A percentile compares a stretch with the other conserved stretches of the same genome.
Conservation (phyloP, 2,888 invertebrate species). For the Orthosia gothica region DNA sequence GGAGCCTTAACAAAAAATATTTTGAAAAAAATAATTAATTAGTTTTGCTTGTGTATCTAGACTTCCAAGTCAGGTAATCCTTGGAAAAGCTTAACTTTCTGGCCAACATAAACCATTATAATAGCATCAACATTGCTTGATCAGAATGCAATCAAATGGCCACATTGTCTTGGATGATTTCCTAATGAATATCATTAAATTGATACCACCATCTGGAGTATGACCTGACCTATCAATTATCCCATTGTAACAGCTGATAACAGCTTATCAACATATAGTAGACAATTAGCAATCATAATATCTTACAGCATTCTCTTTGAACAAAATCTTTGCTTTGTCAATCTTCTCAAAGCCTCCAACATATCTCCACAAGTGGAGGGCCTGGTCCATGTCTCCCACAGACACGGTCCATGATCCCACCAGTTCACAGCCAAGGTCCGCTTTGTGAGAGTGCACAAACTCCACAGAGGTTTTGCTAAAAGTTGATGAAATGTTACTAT, state of each 20-base stretch:
- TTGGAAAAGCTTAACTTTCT: neutral
- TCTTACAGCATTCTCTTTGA: constrained; percentile 93
- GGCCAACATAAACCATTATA: neutral
- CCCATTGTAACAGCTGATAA: neutral
- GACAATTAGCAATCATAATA: constrained; percentile 2
- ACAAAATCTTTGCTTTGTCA: constrained; percentile 94
- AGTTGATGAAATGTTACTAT: constrained; percentile 28
- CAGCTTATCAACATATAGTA: constrained; percentile 5
- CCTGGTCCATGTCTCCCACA: constrained; percentile 99
- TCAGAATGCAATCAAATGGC: neutral
- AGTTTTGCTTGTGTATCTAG: too few species aligned
- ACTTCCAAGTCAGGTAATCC: too few species aligned
- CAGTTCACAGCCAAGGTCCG: constrained; percentile 95
- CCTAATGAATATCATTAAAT: neutral
- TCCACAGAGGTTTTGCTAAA: constrained; percentile 95
- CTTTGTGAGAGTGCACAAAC: constrained; percentile 94
- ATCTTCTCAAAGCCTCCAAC: constrained; percentile 97
- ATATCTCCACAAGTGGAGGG: constrained; percentile 98
- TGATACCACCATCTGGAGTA: neutral
- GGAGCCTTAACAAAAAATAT: too few species aligned
- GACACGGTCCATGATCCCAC: constrained; percentile 99
- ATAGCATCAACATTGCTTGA: neutral
- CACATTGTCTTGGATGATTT: neutral
- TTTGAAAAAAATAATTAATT: too few species aligned
- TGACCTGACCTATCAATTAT: neutral